Base-by-base conservation (phyloP, 2,113 vertebrate species). In the Rutilus rutilus region DNA sequence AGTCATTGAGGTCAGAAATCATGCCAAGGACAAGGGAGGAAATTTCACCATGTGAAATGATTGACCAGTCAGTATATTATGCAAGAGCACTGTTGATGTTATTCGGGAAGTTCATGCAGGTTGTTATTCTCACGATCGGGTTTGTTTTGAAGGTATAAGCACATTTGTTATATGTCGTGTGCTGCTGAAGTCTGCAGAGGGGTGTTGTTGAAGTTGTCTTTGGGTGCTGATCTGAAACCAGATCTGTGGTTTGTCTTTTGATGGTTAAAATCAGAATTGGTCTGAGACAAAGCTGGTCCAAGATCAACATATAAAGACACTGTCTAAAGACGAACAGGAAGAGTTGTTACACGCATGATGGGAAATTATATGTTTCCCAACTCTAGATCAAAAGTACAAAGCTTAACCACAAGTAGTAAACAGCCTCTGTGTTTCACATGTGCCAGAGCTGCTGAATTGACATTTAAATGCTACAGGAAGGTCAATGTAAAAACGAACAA, bases 331-430 rank as follows among this genome's bases (percentile, higher is more conserved):
- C 52, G 78, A 84, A 83, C 84, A 90, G 89, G 88, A 89, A 87
- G 86, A 79, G 52, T 82, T 83, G 86, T 90, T 17, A 89, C 91
- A 87, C 84, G 87, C 90, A 60, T 90, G 87, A 93, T 65, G 91
- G 93, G 95, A 96, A 95, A 92, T 83, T 89, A 95, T 93, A 93
- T 90, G 90, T 95, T 96, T 94, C 95, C 89, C 91, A 95, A 96
- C 91, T 88, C 91, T 45, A 11, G 81, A 84, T 73, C 88, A 86
- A 90, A 76, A 85, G 85, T 89, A 79, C 85, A 87, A 88, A 89
- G 87, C 85, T 87, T 91, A 96, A 95, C 95, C 96, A 93, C 95
- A 96, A 91, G 90, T 91, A 62, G 77, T 86, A 90, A 90, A 91
- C 88, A 90, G 86, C 87, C 30, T 57, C 80, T 69, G 86, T 36